A percentile compares a stretch with the other conserved stretches of the same genome.
phyloP scores from a whole-genome alignment of 2,113 vertebrate species.

The Antigone vipio region DNA sequence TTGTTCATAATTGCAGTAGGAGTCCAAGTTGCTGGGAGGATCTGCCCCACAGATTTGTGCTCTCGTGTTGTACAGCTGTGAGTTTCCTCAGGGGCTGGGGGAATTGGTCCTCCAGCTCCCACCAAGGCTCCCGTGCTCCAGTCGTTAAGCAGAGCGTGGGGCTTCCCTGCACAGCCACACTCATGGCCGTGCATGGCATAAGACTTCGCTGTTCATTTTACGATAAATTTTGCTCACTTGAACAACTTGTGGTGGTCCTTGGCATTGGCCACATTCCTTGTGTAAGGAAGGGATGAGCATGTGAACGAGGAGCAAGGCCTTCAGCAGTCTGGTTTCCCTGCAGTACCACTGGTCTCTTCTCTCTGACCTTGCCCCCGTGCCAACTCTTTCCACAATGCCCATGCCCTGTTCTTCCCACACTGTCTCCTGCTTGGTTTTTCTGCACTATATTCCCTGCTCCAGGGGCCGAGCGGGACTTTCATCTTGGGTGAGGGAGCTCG shows the following conservation, averaged over 20 bases:
- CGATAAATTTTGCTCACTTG: background rate
- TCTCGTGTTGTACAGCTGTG: background rate
- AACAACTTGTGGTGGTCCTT: background rate
- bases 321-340: background rate
- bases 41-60: background rate
- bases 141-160: fast-evolving
- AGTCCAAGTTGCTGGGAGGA: background rate
- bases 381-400: background rate
- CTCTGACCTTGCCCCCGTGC: background rate
- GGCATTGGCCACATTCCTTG: fast-evolving
- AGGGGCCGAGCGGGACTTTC: background rate
- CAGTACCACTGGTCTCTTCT: background rate
- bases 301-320: background rate
- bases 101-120: background rate
- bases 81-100: background rate
- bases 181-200: fast-evolving
- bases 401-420: background rate
- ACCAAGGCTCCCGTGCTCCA: background rate
- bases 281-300: background rate
- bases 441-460: background rate
- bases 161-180: fast-evolving
- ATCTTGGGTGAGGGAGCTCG: background rate
- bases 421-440: background rate
- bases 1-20: background rate
- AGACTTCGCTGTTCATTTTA: background rate